Base-by-base conservation (phyloP, 2,797 vertebrate genomes). In the Sebastes taczanowskii region DNA sequence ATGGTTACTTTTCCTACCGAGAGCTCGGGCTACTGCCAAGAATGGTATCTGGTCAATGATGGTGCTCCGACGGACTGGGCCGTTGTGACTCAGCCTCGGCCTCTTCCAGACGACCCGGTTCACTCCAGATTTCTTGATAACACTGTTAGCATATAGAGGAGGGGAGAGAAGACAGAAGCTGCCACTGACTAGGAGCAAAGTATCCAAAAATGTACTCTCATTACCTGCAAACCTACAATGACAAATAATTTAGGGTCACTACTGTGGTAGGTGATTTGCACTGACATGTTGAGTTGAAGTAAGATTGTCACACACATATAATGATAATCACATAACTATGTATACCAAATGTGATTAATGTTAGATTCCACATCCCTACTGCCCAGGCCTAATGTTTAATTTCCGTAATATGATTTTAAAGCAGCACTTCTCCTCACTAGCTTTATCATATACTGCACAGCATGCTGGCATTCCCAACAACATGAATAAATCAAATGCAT, bases 21-120 rank as follows among this genome's bases (percentile, higher is more conserved):
- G 96, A 1, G 98, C 98, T 81, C 98, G 95, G 38, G 98, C 98
- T 62, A 99, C 98, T 0, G 98, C 98, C 89, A 99, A 93, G 90
- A 99, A 99, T 0, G 98, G 98, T 71, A 99, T 99, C 93, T 99
- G 98, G 91, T 99, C 98, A 0, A 99, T 99, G 82, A 99, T 95
- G 0, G 98, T 99, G 93, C 98, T 99, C 72, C 98, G 96, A 52
- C 98, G 96, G 81, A 99, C 97, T 0, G 98, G 98, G 20, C 98
- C 98, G 0, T 97, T 98, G 93, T 99, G 98, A 62, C 95, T 97
- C 61, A 99, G 95, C 4, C 98, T 95, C 4, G 98, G 98, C 60
- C 98, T 96, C 93, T 99, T 99, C 98, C 98, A 99, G 61, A 99
- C 98, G 0, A 99, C 98, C 1, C 98, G 95, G 87, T 99, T 99